Percentiles rank a stretch among this genome's conserved stretches.
Evolutionary conservation across 2,113 vertebrate genomes (phyloP).

Genomic region (Myotis yumanensis): DNA sequence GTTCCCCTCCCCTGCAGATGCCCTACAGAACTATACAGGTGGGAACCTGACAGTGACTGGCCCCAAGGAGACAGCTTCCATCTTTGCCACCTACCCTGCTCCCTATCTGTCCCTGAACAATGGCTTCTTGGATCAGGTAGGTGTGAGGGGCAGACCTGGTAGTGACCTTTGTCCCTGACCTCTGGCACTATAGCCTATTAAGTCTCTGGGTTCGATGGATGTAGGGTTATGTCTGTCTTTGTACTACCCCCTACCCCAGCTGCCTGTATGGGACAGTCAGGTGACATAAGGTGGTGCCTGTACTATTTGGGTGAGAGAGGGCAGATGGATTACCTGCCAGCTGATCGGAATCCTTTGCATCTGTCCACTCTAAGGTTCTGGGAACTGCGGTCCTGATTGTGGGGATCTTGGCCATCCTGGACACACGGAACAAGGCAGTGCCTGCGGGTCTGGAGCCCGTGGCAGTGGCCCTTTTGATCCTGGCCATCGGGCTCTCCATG

Average conservation of each 20-base stretch:
- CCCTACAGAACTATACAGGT: conserved; percentile 88
- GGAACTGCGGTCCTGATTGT: conserved; percentile 89
- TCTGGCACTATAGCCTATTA: background rate
- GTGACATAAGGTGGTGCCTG: background rate
- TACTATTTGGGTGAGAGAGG: background rate
- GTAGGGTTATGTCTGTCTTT: background rate
- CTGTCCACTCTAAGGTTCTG: conserved; percentile 35
- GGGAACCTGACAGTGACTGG: conserved; percentile 89
- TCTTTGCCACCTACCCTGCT: conserved; percentile 93
- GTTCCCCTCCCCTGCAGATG: conserved; percentile 83
- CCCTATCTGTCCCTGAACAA: conserved; percentile 89
- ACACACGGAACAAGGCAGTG: conserved; percentile 88
- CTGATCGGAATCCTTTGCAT: background rate
- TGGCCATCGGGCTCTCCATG: conserved; percentile 90
- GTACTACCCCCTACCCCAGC: too few relatives aligned
- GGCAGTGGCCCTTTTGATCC: conserved; percentile 89
- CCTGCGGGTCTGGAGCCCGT: conserved; percentile 94
- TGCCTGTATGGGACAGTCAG: background rate
- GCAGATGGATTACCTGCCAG: background rate
- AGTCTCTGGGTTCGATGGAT: background rate
- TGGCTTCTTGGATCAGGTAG: conserved; percentile 94
- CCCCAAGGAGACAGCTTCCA: conserved; percentile 91
- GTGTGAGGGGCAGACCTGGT: background rate
- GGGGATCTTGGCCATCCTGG: conserved; percentile 92
- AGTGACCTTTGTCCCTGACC: background rate